Evolutionary conservation across 92 coral and sea anemone genomes (phyloP), one percentile per base, ranked within the genome.

Genomic region (Pocillopora grandis): DNA sequence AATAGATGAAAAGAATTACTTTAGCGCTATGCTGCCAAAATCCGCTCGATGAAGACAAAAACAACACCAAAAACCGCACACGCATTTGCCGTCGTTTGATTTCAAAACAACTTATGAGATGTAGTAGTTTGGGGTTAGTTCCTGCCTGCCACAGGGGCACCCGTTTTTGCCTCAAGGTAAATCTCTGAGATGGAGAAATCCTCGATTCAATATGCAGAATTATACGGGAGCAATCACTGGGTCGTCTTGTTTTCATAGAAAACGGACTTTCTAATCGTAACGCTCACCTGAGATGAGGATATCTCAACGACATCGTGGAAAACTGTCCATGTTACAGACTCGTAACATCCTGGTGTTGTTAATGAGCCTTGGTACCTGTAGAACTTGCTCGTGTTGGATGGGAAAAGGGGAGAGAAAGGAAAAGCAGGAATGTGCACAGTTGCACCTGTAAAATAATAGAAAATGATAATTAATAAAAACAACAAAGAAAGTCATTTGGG

Each of bases 341-440:
- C 92, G 2, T 82, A 36, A 58, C 98, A 95, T 0, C 12, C 5
- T 0, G 98, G 98, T 1, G 95, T 95, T 77, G 98, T 95, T 2
- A 95, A 70, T 5, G 97, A 87, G 36, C 98, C 97, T 2, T 33
- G 59, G 92, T 95, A 90, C 10, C 98, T 92, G 79, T 90, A 95
- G 80, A 84, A 95, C 67, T 86, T 67, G 17, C 70, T 52, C 58
- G 33, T 81, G 81, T 87, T 75, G 82, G 75, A 31, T 62, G 95
- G 91, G 12, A 89, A 66, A 17, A 91, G 76, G 27, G 35, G 12
- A 6, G 12, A 49, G 58, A 85, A 79, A 8, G 13, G 3, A 76
- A 77, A 75, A 9, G 84, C 6, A 72, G 83, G 14, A 27, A 84
- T 13, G 21, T 49, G 18, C 11, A 85, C 72, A 9, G 55, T 23